A percentile compares a stretch with the other conserved stretches of the same genome.
These are phyloP conservation scores for Phortica okadai DNA, from an alignment of 2,888 invertebrate species.

Conservation along the genomic window DNA sequence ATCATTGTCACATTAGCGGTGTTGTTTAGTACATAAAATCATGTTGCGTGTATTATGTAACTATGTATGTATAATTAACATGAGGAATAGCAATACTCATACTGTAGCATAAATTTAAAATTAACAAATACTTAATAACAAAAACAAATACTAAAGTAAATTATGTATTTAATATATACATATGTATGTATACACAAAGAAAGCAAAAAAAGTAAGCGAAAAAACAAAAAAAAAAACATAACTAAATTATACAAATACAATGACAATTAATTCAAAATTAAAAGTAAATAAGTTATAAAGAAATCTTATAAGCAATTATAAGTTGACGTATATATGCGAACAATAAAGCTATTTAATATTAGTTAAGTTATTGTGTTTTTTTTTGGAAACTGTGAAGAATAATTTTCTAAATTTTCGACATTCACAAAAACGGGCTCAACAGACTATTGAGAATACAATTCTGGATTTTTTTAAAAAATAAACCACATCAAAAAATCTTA, in stretches of 20 bases:
- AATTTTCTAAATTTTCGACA: no score
- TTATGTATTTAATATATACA: constrained; percentile 10
- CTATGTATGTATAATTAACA: constrained; percentile 14
- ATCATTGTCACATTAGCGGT: constrained; percentile 8
- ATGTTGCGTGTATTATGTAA: constrained; percentile 12
- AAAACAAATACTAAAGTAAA: not conserved
- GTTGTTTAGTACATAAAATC: not conserved
- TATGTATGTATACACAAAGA: not conserved
- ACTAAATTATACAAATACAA: constrained; percentile 12
- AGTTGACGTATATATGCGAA: constrained; percentile 4
- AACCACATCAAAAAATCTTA: no score
- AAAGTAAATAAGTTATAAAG: not conserved
- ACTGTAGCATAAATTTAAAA: constrained; percentile 11
- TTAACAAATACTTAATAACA: not conserved
- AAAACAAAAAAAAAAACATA: not conserved
- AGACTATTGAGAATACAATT: no score
- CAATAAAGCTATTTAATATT: constrained; percentile 19
- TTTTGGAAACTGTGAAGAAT: no score
- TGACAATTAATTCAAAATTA: not conserved
- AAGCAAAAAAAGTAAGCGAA: not conserved
- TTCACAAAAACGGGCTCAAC: no score
- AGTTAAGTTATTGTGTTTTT: not conserved
- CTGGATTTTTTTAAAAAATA: no score
- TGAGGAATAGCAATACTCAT: constrained; percentile 16
- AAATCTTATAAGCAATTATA: not conserved